These are phyloP conservation scores for Melikaiella ostensackeni DNA, from an alignment of 2,888 invertebrate species.

Conservation along the genomic window DNA sequence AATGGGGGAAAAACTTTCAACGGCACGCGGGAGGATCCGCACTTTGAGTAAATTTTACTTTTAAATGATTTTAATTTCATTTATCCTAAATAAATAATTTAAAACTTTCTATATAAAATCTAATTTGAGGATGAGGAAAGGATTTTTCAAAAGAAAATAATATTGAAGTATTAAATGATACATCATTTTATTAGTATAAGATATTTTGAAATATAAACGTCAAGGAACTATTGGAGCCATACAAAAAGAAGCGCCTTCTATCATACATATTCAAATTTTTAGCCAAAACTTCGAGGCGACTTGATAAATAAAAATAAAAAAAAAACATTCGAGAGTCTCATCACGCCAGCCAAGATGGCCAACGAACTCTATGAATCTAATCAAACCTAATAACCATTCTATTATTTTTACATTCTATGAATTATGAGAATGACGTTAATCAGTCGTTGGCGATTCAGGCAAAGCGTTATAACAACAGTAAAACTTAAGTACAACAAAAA, in stretches of 20 bases:
- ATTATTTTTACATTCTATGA: neutral
- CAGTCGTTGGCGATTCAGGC: constrained; percentile 46
- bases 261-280: constrained; percentile 51
- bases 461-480: constrained; percentile 54
- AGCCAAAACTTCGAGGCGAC: constrained; percentile 50
- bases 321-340: constrained; percentile 36
- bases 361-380: constrained; percentile 24
- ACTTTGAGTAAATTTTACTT: too few relatives aligned
- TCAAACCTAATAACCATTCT: neutral
- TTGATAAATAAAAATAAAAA: constrained; percentile 44
- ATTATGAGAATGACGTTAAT: neutral
- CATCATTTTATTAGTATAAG: constrained; percentile 40
- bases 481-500: constrained; percentile 69
- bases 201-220: constrained; percentile 65
- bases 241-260: constrained; percentile 64
- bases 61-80: too few relatives aligned
- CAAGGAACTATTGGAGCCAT: constrained; percentile 73
- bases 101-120: neutral
- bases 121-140: neutral
- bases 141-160: neutral
- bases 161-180: constrained; percentile 21
- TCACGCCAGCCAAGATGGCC: constrained; percentile 43
- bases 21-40: too few relatives aligned
- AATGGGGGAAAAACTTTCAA: too few relatives aligned
- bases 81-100: too few relatives aligned